Percentiles rank a stretch among this genome's conserved stretches.
phyloP scores from a whole-genome alignment of 2,113 vertebrate species.

The Notarius lentiginosus region DNA sequence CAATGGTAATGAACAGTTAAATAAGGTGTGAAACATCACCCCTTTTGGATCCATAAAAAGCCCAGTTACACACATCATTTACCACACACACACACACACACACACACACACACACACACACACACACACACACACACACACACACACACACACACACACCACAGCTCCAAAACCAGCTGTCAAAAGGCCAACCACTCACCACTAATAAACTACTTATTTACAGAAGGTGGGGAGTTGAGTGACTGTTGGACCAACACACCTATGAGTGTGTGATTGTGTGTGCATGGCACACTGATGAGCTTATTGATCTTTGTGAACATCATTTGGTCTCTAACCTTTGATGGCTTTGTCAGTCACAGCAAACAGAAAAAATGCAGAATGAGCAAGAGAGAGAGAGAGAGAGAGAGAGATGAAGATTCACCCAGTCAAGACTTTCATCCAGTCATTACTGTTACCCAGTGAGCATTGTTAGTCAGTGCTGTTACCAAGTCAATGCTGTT shows the following conservation, averaged over 20 bases:
- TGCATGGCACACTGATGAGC: constrained; percentile 34
- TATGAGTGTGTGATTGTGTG: constrained; percentile 21
- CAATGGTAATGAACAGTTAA: constrained; percentile 62
- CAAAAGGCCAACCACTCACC: constrained; percentile 49
- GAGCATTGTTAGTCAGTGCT: background rate
- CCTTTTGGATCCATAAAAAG: constrained; percentile 62
- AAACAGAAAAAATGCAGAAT: constrained; percentile 27
- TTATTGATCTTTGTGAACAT: constrained; percentile 26
- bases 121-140: constrained; percentile 53
- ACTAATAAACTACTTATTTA: constrained; percentile 53
- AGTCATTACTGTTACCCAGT: background rate
- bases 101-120: constrained; percentile 17
- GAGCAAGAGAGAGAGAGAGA: constrained; percentile 17
- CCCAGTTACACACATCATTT: constrained; percentile 68
- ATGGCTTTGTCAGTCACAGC: constrained; percentile 44
- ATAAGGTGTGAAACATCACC: constrained; percentile 66
- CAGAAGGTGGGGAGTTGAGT: constrained; percentile 23
- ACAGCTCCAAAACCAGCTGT: constrained; percentile 55
- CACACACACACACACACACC: constrained; percentile 22
- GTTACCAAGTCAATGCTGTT: background rate
- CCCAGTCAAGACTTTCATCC: background rate
- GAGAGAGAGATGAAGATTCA: background rate
- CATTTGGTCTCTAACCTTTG: constrained; percentile 45
- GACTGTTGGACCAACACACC: constrained; percentile 22
- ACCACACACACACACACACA: constrained; percentile 24